phyloP scores from a whole-genome alignment of 2,888 invertebrate species.

The Dryocosmus kuriphilus region DNA sequence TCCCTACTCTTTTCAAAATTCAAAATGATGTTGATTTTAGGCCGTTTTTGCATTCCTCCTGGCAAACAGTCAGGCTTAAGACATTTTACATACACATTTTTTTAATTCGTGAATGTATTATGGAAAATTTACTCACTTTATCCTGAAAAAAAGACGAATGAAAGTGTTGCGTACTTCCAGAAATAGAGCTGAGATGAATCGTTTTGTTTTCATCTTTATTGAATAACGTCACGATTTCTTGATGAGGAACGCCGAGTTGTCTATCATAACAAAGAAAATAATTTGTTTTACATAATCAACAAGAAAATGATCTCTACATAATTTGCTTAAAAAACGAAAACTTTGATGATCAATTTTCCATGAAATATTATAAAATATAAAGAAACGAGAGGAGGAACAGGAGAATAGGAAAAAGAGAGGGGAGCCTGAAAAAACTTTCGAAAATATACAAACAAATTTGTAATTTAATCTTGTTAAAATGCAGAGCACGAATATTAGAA shows the following conservation, averaged over 20 bases:
- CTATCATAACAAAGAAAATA: slow-evolving; percentile 77
- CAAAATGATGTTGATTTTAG: too few species aligned
- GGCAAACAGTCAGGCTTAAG: too few species aligned
- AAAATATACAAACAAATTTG: too few species aligned
- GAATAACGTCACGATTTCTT: slow-evolving; percentile 90
- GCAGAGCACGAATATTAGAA: too few species aligned
- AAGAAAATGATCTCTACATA: slow-evolving; percentile 9
- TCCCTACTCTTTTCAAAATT: too few species aligned
- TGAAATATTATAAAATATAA: too few species aligned
- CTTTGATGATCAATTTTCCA: background rate
- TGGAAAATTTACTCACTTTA: slow-evolving; percentile 83
- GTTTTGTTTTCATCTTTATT: slow-evolving; percentile 92
- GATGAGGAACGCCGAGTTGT: slow-evolving; percentile 92
- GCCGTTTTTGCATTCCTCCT: too few species aligned
- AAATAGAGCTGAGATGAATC: slow-evolving; percentile 95
- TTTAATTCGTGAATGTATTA: background rate
- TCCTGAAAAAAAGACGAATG: slow-evolving; percentile 98
- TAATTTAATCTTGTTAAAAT: too few species aligned
- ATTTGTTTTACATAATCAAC: slow-evolving; percentile 23
- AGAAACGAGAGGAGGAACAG: too few species aligned
- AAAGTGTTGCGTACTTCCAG: slow-evolving; percentile 96
- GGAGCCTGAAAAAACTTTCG: too few species aligned
- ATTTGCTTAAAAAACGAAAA: background rate
- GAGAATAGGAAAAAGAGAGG: too few species aligned
- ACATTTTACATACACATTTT: too few species aligned